phyloP scores from a whole-genome alignment of 2,797 vertebrate species.

The Alosa sapidissima region DNA sequence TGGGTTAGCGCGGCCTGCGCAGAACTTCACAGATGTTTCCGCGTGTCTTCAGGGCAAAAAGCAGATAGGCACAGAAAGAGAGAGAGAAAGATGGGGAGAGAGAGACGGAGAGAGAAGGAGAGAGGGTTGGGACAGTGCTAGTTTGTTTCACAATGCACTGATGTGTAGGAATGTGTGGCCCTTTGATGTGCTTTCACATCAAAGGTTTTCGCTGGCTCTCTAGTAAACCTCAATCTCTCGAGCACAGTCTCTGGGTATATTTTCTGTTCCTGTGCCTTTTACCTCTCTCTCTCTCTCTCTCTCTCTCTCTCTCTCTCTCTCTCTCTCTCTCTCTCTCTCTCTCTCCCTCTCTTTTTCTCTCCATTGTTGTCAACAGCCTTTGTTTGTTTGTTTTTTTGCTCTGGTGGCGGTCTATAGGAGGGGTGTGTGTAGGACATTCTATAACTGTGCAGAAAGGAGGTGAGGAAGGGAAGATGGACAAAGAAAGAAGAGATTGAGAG shows the following conservation, averaged over 20 bases:
- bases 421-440: background rate
- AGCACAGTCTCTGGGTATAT: background rate
- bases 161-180: background rate
- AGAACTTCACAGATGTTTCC: constrained; percentile 6
- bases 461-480: background rate
- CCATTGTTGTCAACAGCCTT: too few relatives aligned
- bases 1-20: background rate
- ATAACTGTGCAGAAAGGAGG: background rate
- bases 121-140: background rate
- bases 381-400: background rate
- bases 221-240: background rate
- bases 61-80: background rate
- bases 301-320: background rate
- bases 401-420: background rate
- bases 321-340: background rate
- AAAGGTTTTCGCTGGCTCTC: background rate
- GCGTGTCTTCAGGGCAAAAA: background rate
- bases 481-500: too few relatives aligned
- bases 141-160: constrained; percentile 9
- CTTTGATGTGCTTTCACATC: background rate
- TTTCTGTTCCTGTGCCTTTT: background rate
- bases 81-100: background rate
- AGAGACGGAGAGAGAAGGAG: background rate
- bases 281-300: background rate
- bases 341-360: background rate